A percentile compares a stretch with the other conserved stretches of the same genome.
phyloP scores from a whole-genome alignment of 2,113 vertebrate genomes.

The Entomyzon cyanotis region DNA sequence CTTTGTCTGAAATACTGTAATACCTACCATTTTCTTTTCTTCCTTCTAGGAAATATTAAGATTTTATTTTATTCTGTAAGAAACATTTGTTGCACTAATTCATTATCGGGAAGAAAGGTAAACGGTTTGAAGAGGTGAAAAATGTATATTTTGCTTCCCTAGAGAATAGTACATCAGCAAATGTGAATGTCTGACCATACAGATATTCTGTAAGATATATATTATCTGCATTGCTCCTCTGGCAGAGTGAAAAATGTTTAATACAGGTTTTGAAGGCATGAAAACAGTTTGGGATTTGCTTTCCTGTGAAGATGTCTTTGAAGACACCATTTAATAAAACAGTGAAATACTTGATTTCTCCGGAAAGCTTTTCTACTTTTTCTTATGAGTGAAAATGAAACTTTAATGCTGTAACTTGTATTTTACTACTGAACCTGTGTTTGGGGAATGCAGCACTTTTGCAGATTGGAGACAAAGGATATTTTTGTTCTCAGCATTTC shows the following conservation, averaged over 20 bases:
- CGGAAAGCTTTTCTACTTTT: slow-evolving; percentile 4
- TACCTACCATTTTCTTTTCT: background rate
- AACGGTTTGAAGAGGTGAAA: background rate
- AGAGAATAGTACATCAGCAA: background rate
- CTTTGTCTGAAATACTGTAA: background rate
- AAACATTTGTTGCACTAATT: background rate
- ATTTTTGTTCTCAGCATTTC: background rate
- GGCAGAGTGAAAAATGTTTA: background rate
- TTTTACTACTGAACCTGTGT: background rate
- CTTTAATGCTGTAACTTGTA: background rate
- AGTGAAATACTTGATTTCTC: background rate
- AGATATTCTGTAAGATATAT: background rate
- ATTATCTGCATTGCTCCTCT: background rate
- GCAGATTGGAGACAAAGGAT: background rate
- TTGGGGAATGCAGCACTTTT: background rate
- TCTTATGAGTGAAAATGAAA: background rate
- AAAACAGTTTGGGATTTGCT: background rate
- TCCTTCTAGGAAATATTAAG: background rate
- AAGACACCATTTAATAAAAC: slow-evolving; percentile 5
- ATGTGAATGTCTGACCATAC: background rate
- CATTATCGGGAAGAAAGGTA: background rate
- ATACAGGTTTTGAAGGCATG: background rate
- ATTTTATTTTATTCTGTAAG: background rate
- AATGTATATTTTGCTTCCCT: background rate
- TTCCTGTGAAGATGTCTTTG: background rate